Evolutionary conservation across 1,140 invertebrate genomes (phyloP).

Genomic region (Chlorops oryzae): DNA sequence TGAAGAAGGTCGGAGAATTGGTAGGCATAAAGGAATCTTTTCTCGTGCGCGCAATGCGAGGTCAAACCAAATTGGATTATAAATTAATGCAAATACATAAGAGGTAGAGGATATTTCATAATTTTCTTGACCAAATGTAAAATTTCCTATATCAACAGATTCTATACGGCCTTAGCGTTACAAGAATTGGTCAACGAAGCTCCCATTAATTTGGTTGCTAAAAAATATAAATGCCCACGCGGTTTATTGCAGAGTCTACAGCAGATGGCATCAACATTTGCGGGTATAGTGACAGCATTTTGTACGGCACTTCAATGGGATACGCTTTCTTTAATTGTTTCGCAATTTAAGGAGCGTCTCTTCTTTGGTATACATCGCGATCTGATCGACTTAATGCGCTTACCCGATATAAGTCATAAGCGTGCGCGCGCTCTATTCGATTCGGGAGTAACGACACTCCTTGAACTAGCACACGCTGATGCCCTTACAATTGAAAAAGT

Average conservation of each 20-base stretch:
- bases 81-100: slow-evolving; percentile 53
- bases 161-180: slow-evolving; percentile 87
- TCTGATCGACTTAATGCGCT: slow-evolving; percentile 81
- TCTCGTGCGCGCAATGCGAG: slow-evolving; percentile 71
- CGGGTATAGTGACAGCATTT: slow-evolving; percentile 85
- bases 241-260: slow-evolving; percentile 89
- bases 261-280: slow-evolving; percentile 92
- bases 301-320: slow-evolving; percentile 90
- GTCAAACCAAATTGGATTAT: slow-evolving; percentile 54
- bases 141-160: slow-evolving; percentile 52
- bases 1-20: slow-evolving; percentile 81
- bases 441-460: slow-evolving; percentile 72
- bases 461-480: slow-evolving; percentile 70
- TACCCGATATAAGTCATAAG: slow-evolving; percentile 77
- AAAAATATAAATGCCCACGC: slow-evolving; percentile 78
- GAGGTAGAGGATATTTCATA: slow-evolving; percentile 38
- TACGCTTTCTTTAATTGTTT: slow-evolving; percentile 81
- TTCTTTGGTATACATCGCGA: slow-evolving; percentile 92
- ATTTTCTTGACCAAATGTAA: not conserved
- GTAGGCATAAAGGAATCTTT: slow-evolving; percentile 89
- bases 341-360: slow-evolving; percentile 88
- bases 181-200: slow-evolving; percentile 91
- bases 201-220: slow-evolving; percentile 68
- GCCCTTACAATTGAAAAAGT: slow-evolving; percentile 66
- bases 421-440: slow-evolving; percentile 80